Evolutionary conservation across 2,888 invertebrate genomes (phyloP).

Genomic region (Mesorhabditis sp.): DNA sequence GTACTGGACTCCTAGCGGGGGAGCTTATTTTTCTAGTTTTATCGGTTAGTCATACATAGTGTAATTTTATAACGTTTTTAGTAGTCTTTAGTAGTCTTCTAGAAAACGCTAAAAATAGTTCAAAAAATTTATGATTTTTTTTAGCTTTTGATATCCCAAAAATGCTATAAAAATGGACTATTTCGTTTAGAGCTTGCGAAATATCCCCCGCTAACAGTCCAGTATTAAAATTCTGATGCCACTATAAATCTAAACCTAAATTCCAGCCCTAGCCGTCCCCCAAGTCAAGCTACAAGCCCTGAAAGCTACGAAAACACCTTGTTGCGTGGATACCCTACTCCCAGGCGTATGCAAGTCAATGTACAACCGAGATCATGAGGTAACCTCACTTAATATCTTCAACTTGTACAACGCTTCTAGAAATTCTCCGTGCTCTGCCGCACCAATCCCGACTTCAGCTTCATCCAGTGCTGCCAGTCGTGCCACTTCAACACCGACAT

Average conservation of each 20-base stretch:
- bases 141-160: too few species aligned
- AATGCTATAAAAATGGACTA: too few species aligned
- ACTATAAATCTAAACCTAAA: not conserved
- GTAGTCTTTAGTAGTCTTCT: too few species aligned
- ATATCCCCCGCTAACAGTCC: too few species aligned
- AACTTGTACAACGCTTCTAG: constrained; percentile 15
- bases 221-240: too few species aligned
- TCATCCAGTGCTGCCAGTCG: constrained; percentile 49
- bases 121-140: too few species aligned
- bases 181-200: too few species aligned
- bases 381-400: not conserved
- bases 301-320: constrained; percentile 43
- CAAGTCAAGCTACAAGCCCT: constrained; percentile 17
- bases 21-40: too few species aligned
- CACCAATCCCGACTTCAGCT: constrained; percentile 43
- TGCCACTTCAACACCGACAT: constrained; percentile 45
- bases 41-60: too few species aligned
- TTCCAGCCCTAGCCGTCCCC: constrained; percentile 10
- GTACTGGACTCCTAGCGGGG: too few species aligned
- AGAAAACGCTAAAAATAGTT: too few species aligned
- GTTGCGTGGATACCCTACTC: constrained; percentile 43
- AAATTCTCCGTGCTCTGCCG: constrained; percentile 41
- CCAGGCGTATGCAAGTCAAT: constrained; percentile 38
- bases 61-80: too few species aligned
- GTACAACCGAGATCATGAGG: constrained; percentile 19